These are phyloP conservation scores for Emydura subglobosa DNA, from an alignment of 2,113 vertebrate species.

Conservation along the genomic window DNA sequence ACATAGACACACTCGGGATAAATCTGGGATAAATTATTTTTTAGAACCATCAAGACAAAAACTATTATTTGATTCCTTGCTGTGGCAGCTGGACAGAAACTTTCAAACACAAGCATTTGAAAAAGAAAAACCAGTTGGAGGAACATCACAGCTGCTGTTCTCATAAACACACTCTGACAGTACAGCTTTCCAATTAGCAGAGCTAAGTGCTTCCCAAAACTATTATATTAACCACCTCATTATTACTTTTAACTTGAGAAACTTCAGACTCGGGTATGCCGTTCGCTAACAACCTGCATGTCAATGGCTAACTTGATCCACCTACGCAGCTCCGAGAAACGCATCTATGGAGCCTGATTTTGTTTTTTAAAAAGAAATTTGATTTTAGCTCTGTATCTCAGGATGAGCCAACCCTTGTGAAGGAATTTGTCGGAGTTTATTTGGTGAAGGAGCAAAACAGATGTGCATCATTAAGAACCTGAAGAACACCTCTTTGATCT, in stretches of 20 bases:
- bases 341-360: not conserved
- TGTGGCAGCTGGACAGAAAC: not conserved
- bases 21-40: not conserved
- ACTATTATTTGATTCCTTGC: not conserved
- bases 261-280: not conserved
- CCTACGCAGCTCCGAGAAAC: not conserved
- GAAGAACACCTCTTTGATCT: slow-evolving; percentile 37
- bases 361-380: not conserved
- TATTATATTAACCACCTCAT: not conserved
- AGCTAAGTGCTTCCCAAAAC: not conserved
- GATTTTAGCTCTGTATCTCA: slow-evolving; percentile 25
- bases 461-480: slow-evolving; percentile 10
- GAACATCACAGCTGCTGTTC: not conserved
- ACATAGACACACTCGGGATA: not conserved
- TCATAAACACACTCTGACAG: not conserved
- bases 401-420: slow-evolving; percentile 52
- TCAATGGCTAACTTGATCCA: slow-evolving; percentile 43
- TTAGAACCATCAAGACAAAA: not conserved
- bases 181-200: fast-evolving
- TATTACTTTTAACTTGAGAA: not conserved
- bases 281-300: not conserved
- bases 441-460: slow-evolving; percentile 58
- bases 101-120: not conserved
- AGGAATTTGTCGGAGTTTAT: slow-evolving; percentile 35
- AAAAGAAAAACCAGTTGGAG: not conserved